Evolutionary conservation across 1,140 invertebrate genomes (phyloP).

Genomic region (Brachionus koreanus): DNA sequence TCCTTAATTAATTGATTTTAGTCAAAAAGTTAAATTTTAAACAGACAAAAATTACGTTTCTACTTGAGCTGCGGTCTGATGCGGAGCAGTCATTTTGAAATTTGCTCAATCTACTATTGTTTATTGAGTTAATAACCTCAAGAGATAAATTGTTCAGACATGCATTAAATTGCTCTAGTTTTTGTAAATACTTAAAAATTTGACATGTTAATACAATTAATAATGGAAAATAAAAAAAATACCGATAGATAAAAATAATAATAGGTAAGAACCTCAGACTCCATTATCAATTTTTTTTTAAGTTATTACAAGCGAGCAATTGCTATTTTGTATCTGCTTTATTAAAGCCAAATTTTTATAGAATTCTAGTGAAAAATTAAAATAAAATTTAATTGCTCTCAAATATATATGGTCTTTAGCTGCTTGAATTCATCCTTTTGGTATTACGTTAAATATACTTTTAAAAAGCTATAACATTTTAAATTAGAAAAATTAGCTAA

Average conservation of each 20-base stretch:
- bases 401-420: neutral
- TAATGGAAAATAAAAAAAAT: neutral
- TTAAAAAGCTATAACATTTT: slow-evolving; percentile 28
- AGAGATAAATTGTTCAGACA: slow-evolving; percentile 12
- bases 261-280: neutral
- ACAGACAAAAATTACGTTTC: neutral
- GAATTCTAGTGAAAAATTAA: neutral
- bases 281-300: neutral
- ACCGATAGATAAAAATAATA: slow-evolving; percentile 15
- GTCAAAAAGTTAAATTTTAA: neutral
- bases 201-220: too few species aligned
- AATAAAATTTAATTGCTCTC: neutral
- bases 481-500: neutral
- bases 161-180: slow-evolving; percentile 6
- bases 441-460: slow-evolving; percentile 18
- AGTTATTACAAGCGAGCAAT: neutral
- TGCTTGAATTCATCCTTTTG: neutral
- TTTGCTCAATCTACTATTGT: neutral
- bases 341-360: slow-evolving; percentile 16
- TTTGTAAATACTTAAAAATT: slow-evolving; percentile 15
- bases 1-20: neutral
- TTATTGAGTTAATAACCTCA: neutral
- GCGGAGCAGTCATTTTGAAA: neutral
- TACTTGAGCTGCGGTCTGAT: neutral
- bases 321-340: neutral